phyloP scores from a whole-genome alignment of 2,113 vertebrate species.

The Excalfactoria chinensis region DNA sequence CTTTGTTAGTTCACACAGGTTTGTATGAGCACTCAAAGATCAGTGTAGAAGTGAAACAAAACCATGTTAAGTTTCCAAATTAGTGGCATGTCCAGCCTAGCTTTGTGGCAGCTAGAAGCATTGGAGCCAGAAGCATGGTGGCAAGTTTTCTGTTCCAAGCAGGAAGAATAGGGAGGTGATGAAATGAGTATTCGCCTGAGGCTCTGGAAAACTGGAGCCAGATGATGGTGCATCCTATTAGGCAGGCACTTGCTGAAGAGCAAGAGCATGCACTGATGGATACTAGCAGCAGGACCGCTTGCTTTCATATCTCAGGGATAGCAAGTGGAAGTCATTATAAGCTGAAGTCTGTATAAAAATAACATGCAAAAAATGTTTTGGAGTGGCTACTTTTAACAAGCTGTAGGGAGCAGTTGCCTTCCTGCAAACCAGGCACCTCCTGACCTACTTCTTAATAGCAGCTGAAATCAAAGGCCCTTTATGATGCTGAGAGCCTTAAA shows the following conservation, averaged over 20 bases:
- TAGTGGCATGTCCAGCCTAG: neutral
- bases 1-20: neutral
- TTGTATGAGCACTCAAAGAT: neutral
- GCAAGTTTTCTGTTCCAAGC: neutral
- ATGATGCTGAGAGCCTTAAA: constrained; percentile 77
- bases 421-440: constrained; percentile 22
- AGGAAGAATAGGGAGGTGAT: neutral
- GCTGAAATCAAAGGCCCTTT: constrained; percentile 77
- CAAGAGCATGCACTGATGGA: neutral
- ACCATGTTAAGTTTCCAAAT: neutral
- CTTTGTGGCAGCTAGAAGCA: neutral
- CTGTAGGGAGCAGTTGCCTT: constrained; percentile 20
- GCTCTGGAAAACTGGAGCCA: neutral
- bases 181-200: neutral
- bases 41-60: neutral
- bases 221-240: neutral
- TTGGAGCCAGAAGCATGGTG: neutral
- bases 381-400: constrained; percentile 33
- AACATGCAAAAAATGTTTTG: neutral
- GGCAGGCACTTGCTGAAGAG: constrained; percentile 1
- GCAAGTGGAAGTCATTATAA: neutral
- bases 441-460: constrained; percentile 50
- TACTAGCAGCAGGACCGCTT: neutral
- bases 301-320: neutral
- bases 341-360: neutral